Conservation (phyloP, 2,113 vertebrate species). For the Anas platyrhynchos region DNA sequence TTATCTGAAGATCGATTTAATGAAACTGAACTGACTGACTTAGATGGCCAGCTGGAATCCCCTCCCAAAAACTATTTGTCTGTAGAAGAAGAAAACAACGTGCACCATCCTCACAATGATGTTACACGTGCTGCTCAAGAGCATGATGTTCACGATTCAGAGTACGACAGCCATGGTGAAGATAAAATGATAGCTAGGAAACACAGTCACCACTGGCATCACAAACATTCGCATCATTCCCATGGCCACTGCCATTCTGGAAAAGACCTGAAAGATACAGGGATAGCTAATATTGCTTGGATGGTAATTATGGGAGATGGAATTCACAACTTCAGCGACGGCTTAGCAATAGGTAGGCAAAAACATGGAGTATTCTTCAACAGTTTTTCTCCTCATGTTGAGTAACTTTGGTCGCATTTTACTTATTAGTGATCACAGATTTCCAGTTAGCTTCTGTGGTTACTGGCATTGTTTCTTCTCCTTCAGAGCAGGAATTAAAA, state of each 20-base stretch:
- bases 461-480: neutral
- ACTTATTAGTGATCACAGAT: neutral
- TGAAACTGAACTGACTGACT: conserved; percentile 88
- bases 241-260: conserved; percentile 96
- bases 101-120: conserved; percentile 69
- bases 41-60: conserved; percentile 84
- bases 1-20: conserved; percentile 86
- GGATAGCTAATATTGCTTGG: conserved; percentile 97
- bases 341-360: conserved; percentile 92
- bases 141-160: conserved; percentile 64
- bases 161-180: conserved; percentile 74
- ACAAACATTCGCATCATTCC: conserved; percentile 87
- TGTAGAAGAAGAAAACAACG: conserved; percentile 74
- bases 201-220: conserved; percentile 79
- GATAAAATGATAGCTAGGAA: conserved; percentile 78
- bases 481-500: neutral
- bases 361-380: neutral
- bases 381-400: conserved; percentile 20
- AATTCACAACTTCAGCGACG: conserved; percentile 99
- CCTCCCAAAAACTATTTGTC: conserved; percentile 81
- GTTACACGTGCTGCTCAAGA: conserved; percentile 57
- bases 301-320: conserved; percentile 99
- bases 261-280: conserved; percentile 95
- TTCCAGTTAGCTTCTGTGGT: neutral
- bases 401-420: neutral